Evolutionary conservation across 2,113 vertebrate genomes (phyloP), one percentile per base, ranked within the genome.

Genomic region (Stictonetta naevosa): DNA sequence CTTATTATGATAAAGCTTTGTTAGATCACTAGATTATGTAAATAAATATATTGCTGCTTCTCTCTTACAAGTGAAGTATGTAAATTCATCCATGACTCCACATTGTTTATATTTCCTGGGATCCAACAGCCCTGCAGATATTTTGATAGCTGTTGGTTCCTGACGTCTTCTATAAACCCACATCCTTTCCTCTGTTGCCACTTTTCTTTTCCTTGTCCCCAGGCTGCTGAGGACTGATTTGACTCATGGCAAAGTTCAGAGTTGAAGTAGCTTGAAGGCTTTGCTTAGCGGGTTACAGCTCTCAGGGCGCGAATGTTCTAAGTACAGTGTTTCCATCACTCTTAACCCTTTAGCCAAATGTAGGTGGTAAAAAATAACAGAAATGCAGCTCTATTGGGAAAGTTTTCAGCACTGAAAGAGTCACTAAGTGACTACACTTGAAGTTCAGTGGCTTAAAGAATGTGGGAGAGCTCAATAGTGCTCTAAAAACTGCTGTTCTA

Each of bases 391-490:
- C 33, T 38, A 40, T 18, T 6, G 31, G 8, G 23, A 77, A 34
- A n/a, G 23, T 21, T 16, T 81, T 64, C 34, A 48, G 13, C 20
- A 72, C 19, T 42, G 58, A 68, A 67, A 67, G 11, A 44, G 38
- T 63, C 15, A 63, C 11, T 8, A n/a, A 80, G 20, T 59, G 34
- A 68, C 33, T 81, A 53, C 5, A 50, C 10, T 44, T 58, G 6
- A 64, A 66, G 12, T 63, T 7, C 10, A 83, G 25, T 74, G 40
- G 2, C 38, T 84, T 71, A 72, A 86, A 89, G 3, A 71, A n/a
- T 48, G 25, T 21, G 6, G 3, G 63, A 62, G 13, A 48, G 3
- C 2, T 28, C 12, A 66, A 28, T 1, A 64, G 9, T 3, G 1
- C 5, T 29, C 15, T 67, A 55, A 40, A 63, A 94, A 50, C 3